A percentile compares a stretch with the other conserved stretches of the same genome.
Evolutionary conservation across 2,797 vertebrate species (phyloP).

Genomic region (Meriones psammophilus): DNA sequence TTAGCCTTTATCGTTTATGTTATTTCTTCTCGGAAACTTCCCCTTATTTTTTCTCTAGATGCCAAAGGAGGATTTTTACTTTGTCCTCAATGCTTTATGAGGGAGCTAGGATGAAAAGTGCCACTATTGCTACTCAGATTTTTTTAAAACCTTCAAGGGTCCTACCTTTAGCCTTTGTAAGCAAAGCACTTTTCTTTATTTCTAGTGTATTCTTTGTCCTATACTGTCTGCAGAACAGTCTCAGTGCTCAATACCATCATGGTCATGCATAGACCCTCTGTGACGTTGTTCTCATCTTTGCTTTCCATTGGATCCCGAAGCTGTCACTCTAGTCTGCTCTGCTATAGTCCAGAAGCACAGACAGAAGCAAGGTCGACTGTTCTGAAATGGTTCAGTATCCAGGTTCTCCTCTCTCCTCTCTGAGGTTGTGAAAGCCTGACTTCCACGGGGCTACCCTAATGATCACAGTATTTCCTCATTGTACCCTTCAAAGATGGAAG

Average conservation of each 20-base stretch:
- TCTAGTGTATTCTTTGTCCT: neutral
- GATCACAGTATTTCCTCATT: neutral
- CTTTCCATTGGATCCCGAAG: neutral
- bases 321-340: neutral
- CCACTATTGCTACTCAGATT: constrained; percentile 17
- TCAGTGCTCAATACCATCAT: neutral
- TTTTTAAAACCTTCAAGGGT: neutral
- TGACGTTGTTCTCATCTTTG: neutral
- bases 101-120: neutral
- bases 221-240: neutral
- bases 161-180: neutral
- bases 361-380: neutral
- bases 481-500: neutral
- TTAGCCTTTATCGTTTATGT: neutral
- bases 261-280: no score
- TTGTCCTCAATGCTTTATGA: neutral
- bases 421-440: neutral
- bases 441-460: neutral
- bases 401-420: neutral
- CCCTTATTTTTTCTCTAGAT: neutral
- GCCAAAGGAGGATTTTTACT: neutral
- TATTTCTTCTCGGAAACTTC: neutral
- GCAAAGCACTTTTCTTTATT: neutral
- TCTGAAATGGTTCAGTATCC: neutral
- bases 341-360: neutral